Conservation (phyloP, 2,888 invertebrate species). For the Agonopterix subpropinquella region DNA sequence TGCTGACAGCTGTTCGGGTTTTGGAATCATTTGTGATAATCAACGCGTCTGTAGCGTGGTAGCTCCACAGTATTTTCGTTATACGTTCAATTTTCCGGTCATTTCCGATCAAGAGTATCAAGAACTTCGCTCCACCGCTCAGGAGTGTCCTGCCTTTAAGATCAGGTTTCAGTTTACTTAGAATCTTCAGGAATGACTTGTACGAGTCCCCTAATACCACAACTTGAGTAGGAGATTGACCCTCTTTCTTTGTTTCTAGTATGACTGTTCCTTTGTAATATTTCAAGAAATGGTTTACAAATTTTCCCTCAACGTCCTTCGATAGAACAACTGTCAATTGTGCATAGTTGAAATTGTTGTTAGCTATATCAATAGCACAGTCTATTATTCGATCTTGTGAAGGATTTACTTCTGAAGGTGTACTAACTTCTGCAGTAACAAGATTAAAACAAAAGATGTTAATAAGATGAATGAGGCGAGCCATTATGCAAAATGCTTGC, state of each 20-base stretch:
- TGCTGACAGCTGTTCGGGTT: slow-evolving; percentile 30
- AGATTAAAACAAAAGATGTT: slow-evolving; percentile 8
- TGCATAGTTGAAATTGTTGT: slow-evolving; percentile 38
- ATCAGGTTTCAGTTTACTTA: slow-evolving; percentile 39
- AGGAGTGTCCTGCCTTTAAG: slow-evolving; percentile 42
- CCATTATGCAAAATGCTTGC: not conserved
- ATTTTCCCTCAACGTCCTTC: slow-evolving; percentile 32
- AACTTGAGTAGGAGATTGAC: slow-evolving; percentile 33
- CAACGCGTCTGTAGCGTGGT: slow-evolving; percentile 38
- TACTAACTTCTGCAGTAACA: slow-evolving; percentile 11
- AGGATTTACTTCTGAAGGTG: slow-evolving; percentile 7
- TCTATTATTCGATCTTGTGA: slow-evolving; percentile 22
- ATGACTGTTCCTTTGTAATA: slow-evolving; percentile 40
- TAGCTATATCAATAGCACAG: slow-evolving; percentile 38
- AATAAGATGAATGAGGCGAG: not conserved
- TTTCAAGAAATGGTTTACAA: slow-evolving; percentile 34
- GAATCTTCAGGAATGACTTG: slow-evolving; percentile 35
- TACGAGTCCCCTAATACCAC: slow-evolving; percentile 41
- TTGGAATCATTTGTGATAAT: slow-evolving; percentile 27
- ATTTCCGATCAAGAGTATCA: slow-evolving; percentile 35
- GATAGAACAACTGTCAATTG: slow-evolving; percentile 32
- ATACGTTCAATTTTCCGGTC: slow-evolving; percentile 35
- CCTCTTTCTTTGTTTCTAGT: slow-evolving; percentile 33
- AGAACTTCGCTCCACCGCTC: slow-evolving; percentile 36
- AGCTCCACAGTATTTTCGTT: slow-evolving; percentile 40